Conservation (phyloP, 2,888 invertebrate species). For the Nematopogon swammerdamellus region DNA sequence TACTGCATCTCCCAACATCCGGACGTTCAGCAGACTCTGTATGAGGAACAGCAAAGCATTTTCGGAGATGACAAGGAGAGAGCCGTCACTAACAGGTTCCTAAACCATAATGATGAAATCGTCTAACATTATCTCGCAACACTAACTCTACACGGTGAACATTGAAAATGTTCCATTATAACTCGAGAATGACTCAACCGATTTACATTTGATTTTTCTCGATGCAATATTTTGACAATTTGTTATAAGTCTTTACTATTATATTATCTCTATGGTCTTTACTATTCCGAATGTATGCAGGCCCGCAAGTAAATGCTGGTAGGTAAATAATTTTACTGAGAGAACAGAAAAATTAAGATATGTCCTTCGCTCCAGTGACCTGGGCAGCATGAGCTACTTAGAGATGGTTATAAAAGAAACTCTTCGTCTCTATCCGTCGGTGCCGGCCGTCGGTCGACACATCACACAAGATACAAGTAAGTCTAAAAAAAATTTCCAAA, state of each 20-base stretch:
- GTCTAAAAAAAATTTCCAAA: not conserved
- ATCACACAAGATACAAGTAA: constrained; percentile 10
- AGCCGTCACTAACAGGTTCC: constrained; percentile 5
- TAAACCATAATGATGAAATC: too few species aligned
- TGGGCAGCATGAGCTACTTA: constrained; percentile 11
- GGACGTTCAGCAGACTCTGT: constrained; percentile 10
- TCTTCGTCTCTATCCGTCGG: constrained; percentile 12
- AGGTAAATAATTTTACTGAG: too few species aligned
- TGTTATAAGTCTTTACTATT: too few species aligned
- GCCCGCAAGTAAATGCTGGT: too few species aligned
- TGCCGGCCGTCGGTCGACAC: constrained; percentile 10
- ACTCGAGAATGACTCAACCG: too few species aligned
- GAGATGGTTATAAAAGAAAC: constrained; percentile 11
- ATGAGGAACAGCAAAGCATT: constrained; percentile 8
- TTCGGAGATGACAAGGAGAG: constrained; percentile 6
- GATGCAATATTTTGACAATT: too few species aligned
- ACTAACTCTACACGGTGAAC: not conserved
- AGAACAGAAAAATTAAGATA: too few species aligned
- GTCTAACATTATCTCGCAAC: not conserved
- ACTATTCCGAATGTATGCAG: too few species aligned
- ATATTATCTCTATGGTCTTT: too few species aligned
- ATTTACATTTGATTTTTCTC: too few species aligned
- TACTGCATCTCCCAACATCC: constrained; percentile 9
- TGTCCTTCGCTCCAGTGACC: constrained; percentile 7
- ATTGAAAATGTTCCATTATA: too few species aligned